These are phyloP conservation scores for Drosophila kepulauana DNA, from an alignment of 1,140 invertebrate genomes.

Conservation along the genomic window DNA sequence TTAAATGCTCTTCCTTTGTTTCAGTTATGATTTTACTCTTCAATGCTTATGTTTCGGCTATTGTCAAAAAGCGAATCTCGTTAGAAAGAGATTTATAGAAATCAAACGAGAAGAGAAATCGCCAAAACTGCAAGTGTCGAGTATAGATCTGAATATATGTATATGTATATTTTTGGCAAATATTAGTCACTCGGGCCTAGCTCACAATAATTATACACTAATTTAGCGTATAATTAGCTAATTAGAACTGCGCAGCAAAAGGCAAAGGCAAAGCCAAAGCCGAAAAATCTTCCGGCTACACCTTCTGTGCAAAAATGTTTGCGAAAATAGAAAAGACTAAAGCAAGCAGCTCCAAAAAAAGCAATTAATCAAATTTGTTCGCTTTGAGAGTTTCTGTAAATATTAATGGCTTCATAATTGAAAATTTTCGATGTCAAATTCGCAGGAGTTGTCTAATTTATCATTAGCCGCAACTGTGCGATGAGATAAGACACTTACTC, in stretches of 20 bases:
- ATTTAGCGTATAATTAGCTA: constrained; percentile 83
- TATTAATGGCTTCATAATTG: constrained; percentile 82
- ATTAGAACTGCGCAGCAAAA: constrained; percentile 77
- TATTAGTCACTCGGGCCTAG: constrained; percentile 66
- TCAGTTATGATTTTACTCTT: constrained; percentile 19
- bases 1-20: constrained; percentile 41
- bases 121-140: constrained; percentile 4
- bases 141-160: neutral
- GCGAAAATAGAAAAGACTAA: constrained; percentile 81
- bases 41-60: constrained; percentile 26
- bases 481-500: neutral
- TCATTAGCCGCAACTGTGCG: neutral
- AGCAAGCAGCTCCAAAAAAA: constrained; percentile 64
- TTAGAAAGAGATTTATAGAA: constrained; percentile 22
- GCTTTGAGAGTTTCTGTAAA: constrained; percentile 66
- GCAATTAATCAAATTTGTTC: constrained; percentile 74
- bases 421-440: constrained; percentile 58
- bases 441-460: constrained; percentile 9
- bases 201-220: constrained; percentile 79
- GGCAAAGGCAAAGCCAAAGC: constrained; percentile 28
- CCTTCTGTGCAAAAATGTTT: constrained; percentile 77
- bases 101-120: constrained; percentile 2
- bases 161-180: constrained; percentile 17
- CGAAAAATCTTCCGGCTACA: constrained; percentile 80
- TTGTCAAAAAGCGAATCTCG: constrained; percentile 15